Evolutionary conservation across 2,888 invertebrate species (phyloP).

Genomic region (Lysandra coridon): DNA sequence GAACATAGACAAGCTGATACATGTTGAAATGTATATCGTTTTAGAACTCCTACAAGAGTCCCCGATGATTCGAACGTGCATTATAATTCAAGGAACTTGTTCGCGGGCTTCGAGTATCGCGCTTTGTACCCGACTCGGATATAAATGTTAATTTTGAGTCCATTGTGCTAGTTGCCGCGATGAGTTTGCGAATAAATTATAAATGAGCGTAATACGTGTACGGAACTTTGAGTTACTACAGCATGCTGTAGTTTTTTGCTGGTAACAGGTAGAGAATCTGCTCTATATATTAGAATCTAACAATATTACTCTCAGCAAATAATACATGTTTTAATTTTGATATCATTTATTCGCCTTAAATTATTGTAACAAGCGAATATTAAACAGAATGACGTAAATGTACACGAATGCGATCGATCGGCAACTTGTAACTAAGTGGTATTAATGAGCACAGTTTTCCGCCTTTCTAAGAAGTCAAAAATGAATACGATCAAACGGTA

Average conservation of each 20-base stretch:
- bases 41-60: conserved; percentile 35
- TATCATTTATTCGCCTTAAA: background rate
- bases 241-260: conserved; percentile 22
- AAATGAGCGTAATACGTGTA: conserved; percentile 47
- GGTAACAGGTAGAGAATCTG: background rate
- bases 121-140: conserved; percentile 41
- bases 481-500: background rate
- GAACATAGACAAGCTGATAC: background rate
- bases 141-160: conserved; percentile 56
- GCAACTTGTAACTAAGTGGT: background rate
- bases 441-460: background rate
- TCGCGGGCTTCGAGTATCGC: conserved; percentile 40
- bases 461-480: background rate
- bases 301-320: background rate
- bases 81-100: conserved; percentile 45
- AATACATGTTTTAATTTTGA: background rate
- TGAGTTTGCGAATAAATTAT: conserved; percentile 63
- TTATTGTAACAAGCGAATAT: background rate
- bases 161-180: conserved; percentile 54
- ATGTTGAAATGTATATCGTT: conserved; percentile 29
- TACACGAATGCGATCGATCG: background rate
- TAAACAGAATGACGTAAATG: background rate
- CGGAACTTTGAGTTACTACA: conserved; percentile 38
- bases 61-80: conserved; percentile 38
- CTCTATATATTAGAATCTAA: background rate